These are phyloP conservation scores for Dunckerocampus dactyliophorus DNA, from an alignment of 2,113 vertebrate genomes.

Conservation along the genomic window DNA sequence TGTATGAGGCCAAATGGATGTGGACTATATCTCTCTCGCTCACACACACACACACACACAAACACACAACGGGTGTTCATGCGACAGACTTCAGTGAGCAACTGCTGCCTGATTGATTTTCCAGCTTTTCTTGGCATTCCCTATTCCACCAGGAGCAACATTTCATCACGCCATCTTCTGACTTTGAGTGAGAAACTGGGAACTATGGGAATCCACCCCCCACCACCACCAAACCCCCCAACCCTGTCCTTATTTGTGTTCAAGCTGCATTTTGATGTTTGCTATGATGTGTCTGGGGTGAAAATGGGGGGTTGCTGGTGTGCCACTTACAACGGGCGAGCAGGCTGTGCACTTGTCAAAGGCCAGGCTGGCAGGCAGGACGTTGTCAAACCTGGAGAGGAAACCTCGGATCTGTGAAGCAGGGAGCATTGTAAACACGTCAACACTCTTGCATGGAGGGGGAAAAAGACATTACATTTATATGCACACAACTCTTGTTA, in stretches of 20 bases:
- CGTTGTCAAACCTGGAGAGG: conserved; percentile 95
- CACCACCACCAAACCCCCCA: too few species aligned
- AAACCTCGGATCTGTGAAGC: conserved; percentile 89
- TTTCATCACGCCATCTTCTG: conserved; percentile 50
- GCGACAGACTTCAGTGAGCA: conserved; percentile 70
- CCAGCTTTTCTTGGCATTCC: conserved; percentile 26
- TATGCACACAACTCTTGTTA: conserved; percentile 5
- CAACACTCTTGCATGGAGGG: not conserved
- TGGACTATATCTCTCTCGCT: not conserved
- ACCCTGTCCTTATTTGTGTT: conserved; percentile 25
- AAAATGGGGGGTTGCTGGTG: not conserved
- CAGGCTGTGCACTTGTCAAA: conserved; percentile 99
- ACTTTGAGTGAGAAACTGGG: conserved; percentile 37
- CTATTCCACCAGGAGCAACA: conserved; percentile 50
- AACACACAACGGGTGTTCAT: conserved; percentile 49
- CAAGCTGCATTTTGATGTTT: conserved; percentile 41
- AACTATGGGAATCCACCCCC: conserved; percentile 44
- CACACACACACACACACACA: conserved; percentile 1
- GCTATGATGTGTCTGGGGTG: not conserved
- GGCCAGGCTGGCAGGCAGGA: conserved; percentile 94
- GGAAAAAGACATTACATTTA: not conserved
- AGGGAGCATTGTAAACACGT: conserved; percentile 5
- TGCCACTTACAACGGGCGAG: conserved; percentile 83
- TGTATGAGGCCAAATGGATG: conserved; percentile 37
- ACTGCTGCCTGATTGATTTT: conserved; percentile 61